phyloP scores from a whole-genome alignment of 2,888 invertebrate species.

The Tenthredo distinguenda region DNA sequence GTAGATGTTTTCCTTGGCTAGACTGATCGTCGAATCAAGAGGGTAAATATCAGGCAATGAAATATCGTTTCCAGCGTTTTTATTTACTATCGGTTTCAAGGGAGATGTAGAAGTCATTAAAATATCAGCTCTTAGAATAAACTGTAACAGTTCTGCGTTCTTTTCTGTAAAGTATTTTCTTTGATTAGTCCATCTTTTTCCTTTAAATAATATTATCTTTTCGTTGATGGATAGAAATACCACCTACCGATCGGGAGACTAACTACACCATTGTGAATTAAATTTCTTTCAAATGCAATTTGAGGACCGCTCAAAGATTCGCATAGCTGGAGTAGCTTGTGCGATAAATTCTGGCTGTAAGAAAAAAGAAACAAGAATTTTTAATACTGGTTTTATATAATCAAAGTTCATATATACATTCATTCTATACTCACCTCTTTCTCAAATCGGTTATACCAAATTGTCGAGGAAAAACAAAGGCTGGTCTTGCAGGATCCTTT shows the following conservation, averaged over 20 bases:
- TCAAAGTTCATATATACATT: conserved; percentile 1
- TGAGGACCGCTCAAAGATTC: conserved; percentile 83
- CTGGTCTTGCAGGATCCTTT: conserved; percentile 86
- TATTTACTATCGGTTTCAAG: conserved; percentile 80
- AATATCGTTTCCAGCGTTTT: conserved; percentile 77
- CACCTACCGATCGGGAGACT: conserved; percentile 79
- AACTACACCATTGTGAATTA: conserved; percentile 82
- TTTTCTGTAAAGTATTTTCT: conserved; percentile 77
- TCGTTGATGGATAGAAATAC: not conserved
- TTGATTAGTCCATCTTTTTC: not conserved
- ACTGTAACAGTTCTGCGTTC: conserved; percentile 82
- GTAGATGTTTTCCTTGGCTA: conserved; percentile 84
- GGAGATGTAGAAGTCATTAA: conserved; percentile 84
- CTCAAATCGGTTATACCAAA: conserved; percentile 88
- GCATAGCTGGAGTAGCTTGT: conserved; percentile 84
- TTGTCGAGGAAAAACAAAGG: conserved; percentile 85
- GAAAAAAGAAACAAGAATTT: conserved; percentile 9
- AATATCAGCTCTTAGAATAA: conserved; percentile 84
- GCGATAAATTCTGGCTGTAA: conserved; percentile 83
- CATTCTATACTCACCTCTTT: conserved; percentile 81
- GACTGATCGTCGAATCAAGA: conserved; percentile 85
- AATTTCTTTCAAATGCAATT: conserved; percentile 80
- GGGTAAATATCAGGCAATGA: conserved; percentile 88
- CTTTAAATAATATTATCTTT: not conserved
- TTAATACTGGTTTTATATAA: conserved; percentile 7